Percentiles rank a stretch among this genome's conserved stretches.
phyloP scores from a whole-genome alignment of 2,113 vertebrate genomes.

The Thamnophis sirtalis region DNA sequence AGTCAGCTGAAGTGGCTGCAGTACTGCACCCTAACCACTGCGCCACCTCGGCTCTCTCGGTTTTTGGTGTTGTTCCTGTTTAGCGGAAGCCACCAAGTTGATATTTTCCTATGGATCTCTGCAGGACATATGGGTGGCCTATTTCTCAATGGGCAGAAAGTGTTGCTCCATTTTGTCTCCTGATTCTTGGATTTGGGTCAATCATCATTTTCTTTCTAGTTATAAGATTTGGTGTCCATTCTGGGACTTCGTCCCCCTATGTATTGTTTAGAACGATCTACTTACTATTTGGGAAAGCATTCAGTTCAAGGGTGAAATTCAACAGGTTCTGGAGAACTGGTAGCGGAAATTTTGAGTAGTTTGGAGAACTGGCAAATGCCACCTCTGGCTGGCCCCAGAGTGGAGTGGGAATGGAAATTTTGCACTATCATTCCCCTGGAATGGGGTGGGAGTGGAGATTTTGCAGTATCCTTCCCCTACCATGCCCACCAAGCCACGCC shows the following conservation, averaged over 20 bases:
- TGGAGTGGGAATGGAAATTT: too few relatives aligned
- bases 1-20: too few relatives aligned
- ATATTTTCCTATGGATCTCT: background rate
- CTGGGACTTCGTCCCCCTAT: background rate
- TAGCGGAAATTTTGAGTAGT: too few relatives aligned
- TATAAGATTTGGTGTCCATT: background rate
- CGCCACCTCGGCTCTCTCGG: too few relatives aligned
- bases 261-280: background rate
- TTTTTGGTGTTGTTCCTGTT: background rate
- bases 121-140: background rate
- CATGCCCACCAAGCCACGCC: too few relatives aligned
- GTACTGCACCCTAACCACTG: too few relatives aligned
- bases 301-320: background rate
- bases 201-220: background rate
- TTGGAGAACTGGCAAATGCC: too few relatives aligned
- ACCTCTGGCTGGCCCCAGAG: too few relatives aligned
- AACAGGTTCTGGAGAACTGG: too few relatives aligned
- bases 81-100: background rate
- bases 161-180: background rate
- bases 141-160: background rate
- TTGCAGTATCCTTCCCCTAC: too few relatives aligned
- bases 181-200: background rate
- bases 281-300: background rate
- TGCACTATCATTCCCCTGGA: too few relatives aligned
- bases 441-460: too few relatives aligned